Base-by-base conservation (phyloP, 1,140 invertebrate genomes). In the Harpegnathos saltator region DNA sequence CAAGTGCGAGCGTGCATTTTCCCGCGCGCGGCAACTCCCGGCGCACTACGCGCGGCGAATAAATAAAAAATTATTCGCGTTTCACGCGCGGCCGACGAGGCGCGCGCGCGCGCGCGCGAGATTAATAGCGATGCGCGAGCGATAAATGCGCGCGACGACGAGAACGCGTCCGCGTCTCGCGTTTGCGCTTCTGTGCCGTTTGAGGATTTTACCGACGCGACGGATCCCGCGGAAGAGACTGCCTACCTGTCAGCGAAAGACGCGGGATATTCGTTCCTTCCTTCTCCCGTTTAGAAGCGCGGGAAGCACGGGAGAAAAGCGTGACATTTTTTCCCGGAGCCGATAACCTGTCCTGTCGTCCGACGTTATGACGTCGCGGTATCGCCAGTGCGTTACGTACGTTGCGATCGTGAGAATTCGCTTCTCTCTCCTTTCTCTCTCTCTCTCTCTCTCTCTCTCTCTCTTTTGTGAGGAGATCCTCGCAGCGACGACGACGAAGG, bases 341-440 rank as follows among this genome's bases (percentile, higher is more conserved):
- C 44, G 11, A 29, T 74, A 61, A 19, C 54, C 33, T 22, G 26
- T 2, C 29, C 15, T 22, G 26, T 2, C 29, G 19, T 44, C 14
- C 24, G 17, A 58, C 15, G 61, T 58, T 48, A 58, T 71, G 63
- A 69, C 68, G 58, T 9, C 48, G 66, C 58, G 85, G 63, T 71
- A 54, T 84, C 71, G 87, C 75, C 68, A 33, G 59, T 59, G 24
- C 85, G 75, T 74, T 74, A 88, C 75, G 69, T 48, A 89, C 84
- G 69, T 92, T 91, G 91, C 91, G 90, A 93, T 92, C 92, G 93
- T 93, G 92, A 93, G 92, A 93, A 93, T 93, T 86, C 85, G 88
- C 85, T 89, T 85, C 86, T 84, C 87, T 87, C 87, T 91, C 88
- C 87, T 87, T 85, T 91, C 88, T 86, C 86, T 74, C 50, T 33